phyloP scores from a whole-genome alignment of 2,113 vertebrate species.

The Antigone vipio region DNA sequence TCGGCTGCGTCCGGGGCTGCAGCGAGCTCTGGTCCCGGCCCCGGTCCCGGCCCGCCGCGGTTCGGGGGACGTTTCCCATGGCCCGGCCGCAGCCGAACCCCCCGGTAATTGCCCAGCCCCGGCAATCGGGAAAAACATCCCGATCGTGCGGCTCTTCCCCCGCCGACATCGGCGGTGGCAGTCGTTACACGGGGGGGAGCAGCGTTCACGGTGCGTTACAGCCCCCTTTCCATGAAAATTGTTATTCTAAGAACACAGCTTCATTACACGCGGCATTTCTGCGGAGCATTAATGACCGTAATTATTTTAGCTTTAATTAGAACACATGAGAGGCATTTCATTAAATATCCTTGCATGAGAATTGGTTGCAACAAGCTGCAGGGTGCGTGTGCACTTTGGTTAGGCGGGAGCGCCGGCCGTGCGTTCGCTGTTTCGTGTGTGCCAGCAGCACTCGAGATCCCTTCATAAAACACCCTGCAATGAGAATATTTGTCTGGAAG shows the following conservation, averaged over 20 bases:
- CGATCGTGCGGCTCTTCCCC: not conserved
- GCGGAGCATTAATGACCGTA: not conserved
- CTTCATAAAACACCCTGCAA: too few species aligned
- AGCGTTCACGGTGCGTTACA: not conserved
- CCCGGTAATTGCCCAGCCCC: too few species aligned
- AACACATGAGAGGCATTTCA: not conserved
- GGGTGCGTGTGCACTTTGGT: not conserved
- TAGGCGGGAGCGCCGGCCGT: not conserved
- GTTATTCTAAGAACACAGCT: not conserved
- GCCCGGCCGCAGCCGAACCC: not conserved
- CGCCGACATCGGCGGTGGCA: not conserved
- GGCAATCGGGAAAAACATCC: not conserved
- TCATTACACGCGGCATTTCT: not conserved
- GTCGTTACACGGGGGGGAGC: not conserved
- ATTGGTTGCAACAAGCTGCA: not conserved
- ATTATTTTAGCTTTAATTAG: conserved; percentile 49
- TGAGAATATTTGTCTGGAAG: too few species aligned
- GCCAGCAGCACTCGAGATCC: not conserved
- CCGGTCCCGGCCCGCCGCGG: not conserved
- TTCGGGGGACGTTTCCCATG: not conserved
- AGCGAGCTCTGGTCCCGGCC: not conserved
- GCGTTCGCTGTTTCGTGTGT: not conserved
- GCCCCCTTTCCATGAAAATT: not conserved
- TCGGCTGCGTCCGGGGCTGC: not conserved
- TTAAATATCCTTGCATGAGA: not conserved